Conservation (phyloP, 2,888 invertebrate genomes). For the Cecidostiba fungosa region DNA sequence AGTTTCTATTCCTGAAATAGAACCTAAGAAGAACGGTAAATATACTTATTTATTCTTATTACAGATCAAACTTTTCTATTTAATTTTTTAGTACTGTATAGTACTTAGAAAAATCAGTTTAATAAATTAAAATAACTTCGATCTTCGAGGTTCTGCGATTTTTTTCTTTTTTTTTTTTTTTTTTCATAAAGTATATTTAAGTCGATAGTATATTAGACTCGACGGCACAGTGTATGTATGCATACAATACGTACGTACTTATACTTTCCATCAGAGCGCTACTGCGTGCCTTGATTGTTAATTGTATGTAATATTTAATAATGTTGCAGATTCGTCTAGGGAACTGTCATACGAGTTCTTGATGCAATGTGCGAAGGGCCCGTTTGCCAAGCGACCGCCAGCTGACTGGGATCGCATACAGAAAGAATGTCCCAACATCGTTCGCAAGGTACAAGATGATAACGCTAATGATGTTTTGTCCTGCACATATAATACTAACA, state of each 20-base stretch:
- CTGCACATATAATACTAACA: constrained; percentile 59
- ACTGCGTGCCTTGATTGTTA: too few species aligned
- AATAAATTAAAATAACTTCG: too few species aligned
- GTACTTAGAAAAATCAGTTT: too few species aligned
- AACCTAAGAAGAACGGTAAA: constrained; percentile 71
- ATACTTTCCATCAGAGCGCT: too few species aligned
- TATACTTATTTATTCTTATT: constrained; percentile 34
- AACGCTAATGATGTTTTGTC: constrained; percentile 69
- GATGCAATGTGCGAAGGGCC: constrained; percentile 82
- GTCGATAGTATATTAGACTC: too few species aligned
- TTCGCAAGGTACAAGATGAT: constrained; percentile 81
- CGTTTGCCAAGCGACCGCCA: constrained; percentile 81
- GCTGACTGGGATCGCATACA: constrained; percentile 82
- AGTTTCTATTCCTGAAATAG: constrained; percentile 68
- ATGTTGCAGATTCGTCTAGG: constrained; percentile 69
- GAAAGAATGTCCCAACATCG: constrained; percentile 81
- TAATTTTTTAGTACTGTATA: too few species aligned
- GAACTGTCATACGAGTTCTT: constrained; percentile 81
- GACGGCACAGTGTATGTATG: too few species aligned
- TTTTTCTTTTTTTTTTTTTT: not conserved
- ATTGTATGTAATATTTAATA: not conserved
- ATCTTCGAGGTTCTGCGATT: too few species aligned
- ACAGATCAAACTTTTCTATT: not conserved
- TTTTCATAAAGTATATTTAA: not conserved
- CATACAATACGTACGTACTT: too few species aligned